Conservation (phyloP, 1,140 invertebrate genomes). For the Ostrea denselamellosa region DNA sequence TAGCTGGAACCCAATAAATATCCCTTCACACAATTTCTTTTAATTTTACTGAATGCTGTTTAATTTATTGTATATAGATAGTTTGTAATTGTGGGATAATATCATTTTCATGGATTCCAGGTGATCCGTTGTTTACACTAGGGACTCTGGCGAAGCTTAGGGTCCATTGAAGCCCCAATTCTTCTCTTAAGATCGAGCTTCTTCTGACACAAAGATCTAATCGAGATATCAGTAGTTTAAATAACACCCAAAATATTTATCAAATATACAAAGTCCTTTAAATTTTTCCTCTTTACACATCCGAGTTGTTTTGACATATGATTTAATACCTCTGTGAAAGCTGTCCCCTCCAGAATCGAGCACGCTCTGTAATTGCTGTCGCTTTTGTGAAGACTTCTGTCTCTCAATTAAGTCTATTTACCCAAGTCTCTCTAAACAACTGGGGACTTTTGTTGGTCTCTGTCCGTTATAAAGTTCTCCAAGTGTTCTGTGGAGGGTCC, state of each 20-base stretch:
- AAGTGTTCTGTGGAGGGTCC: not conserved
- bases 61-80: slow-evolving; percentile 20
- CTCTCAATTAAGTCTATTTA: slow-evolving; percentile 34
- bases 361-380: not conserved
- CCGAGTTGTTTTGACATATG: slow-evolving; percentile 37
- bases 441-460: not conserved
- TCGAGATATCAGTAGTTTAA: slow-evolving; percentile 33
- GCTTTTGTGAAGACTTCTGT: not conserved
- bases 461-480: not conserved
- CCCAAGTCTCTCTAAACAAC: not conserved
- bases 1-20: not conserved
- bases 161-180: not conserved
- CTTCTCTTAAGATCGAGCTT: not conserved
- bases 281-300: slow-evolving; percentile 30
- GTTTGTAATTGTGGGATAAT: slow-evolving; percentile 30
- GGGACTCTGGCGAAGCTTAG: not conserved
- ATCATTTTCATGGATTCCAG: not conserved
- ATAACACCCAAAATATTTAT: slow-evolving; percentile 37
- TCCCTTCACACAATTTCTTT: not conserved
- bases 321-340: slow-evolving; percentile 35
- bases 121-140: not conserved
- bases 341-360: not conserved
- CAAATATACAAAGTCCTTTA: slow-evolving; percentile 38
- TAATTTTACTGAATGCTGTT: not conserved
- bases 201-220: not conserved